Percentiles rank a stretch among this genome's conserved stretches.
phyloP scores from a whole-genome alignment of 2,888 invertebrate species.

The Tinea trinotella region DNA sequence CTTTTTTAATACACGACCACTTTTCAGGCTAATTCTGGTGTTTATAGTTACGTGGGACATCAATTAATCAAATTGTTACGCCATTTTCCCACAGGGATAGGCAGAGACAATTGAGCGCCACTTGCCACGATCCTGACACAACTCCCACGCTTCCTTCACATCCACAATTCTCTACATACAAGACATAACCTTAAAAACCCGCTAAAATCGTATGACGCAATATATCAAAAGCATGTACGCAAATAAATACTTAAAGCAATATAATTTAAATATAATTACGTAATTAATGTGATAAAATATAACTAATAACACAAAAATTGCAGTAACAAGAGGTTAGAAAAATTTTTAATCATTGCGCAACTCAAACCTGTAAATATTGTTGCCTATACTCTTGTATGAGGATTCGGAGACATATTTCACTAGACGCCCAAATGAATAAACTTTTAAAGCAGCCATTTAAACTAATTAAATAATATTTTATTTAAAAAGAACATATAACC shows the following conservation, averaged over 20 bases:
- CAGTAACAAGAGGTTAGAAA: slow-evolving; percentile 26
- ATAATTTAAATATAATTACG: not conserved
- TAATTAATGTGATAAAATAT: not conserved
- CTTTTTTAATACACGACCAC: too few relatives aligned
- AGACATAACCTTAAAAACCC: slow-evolving; percentile 19
- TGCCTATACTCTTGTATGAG: slow-evolving; percentile 49
- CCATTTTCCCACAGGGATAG: too few relatives aligned
- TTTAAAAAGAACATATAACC: not conserved
- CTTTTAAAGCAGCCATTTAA: slow-evolving; percentile 65
- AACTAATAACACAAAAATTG: too few relatives aligned
- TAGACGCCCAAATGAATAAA: slow-evolving; percentile 61
- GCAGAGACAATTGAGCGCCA: too few relatives aligned
- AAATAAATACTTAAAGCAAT: not conserved
- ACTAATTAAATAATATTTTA: slow-evolving; percentile 11
- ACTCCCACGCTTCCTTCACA: too few relatives aligned
- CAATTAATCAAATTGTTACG: too few relatives aligned
- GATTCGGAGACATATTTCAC: slow-evolving; percentile 61
- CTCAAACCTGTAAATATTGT: slow-evolving; percentile 60
- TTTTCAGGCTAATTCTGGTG: too few relatives aligned
- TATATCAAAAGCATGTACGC: not conserved
- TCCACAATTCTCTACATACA: too few relatives aligned
- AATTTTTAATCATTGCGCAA: slow-evolving; percentile 47
- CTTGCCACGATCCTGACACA: too few relatives aligned
- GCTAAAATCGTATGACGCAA: slow-evolving; percentile 18
- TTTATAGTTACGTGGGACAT: too few relatives aligned